phyloP scores from a whole-genome alignment of 2,113 vertebrate species.

The Oreochromis tanganicae region DNA sequence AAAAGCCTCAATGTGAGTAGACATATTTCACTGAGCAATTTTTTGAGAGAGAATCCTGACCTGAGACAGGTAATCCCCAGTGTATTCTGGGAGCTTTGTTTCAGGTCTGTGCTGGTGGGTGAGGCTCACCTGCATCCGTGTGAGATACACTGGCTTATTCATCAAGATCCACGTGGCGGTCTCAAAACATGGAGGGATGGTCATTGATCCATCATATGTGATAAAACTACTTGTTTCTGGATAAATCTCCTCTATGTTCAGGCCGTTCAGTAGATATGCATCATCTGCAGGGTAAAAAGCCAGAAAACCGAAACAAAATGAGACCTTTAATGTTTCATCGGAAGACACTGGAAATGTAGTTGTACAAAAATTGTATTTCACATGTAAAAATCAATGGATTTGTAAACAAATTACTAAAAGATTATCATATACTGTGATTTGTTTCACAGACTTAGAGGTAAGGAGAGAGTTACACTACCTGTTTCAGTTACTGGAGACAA shows the following conservation, averaged over 20 bases:
- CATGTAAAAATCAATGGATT: background rate
- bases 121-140: constrained; percentile 93
- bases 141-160: constrained; percentile 99
- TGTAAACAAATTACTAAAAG: background rate
- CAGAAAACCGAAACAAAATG: background rate
- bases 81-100: background rate
- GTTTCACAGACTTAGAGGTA: background rate
- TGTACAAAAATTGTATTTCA: background rate
- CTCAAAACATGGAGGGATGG: constrained; percentile 95
- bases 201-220: constrained; percentile 97
- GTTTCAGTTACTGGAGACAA: background rate
- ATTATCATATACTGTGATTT: background rate
- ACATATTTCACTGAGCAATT: background rate
- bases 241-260: constrained; percentile 96
- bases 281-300: constrained; percentile 77
- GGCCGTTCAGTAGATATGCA: constrained; percentile 92
- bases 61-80: background rate
- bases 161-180: constrained; percentile 98
- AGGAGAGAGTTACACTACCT: background rate
- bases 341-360: background rate
- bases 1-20: background rate
- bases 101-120: background rate
- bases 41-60: background rate
- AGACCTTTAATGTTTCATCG: background rate
- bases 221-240: constrained; percentile 97